Conservation (phyloP, 2,888 invertebrate species). For the Epirrhoe tristata region DNA sequence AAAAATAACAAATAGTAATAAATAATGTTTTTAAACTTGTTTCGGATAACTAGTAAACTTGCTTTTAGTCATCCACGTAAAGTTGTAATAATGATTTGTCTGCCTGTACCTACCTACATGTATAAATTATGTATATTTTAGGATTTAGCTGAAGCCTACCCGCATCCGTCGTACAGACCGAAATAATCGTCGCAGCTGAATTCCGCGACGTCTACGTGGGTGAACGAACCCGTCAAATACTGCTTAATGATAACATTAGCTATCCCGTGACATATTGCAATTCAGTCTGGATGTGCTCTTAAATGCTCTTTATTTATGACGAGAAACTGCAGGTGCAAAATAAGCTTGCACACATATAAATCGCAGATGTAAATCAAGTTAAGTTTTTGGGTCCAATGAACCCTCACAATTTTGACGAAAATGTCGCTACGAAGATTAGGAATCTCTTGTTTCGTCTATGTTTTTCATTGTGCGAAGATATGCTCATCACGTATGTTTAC, state of each 20-base stretch:
- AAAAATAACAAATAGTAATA: too few relatives aligned
- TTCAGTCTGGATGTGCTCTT: not conserved
- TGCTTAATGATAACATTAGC: conserved; percentile 57
- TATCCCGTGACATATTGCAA: conserved; percentile 43
- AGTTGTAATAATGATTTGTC: conserved; percentile 6
- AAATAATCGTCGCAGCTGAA: conserved; percentile 78
- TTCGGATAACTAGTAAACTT: too few relatives aligned
- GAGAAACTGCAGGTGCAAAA: conserved; percentile 1
- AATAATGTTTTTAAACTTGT: too few relatives aligned
- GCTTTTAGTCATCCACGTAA: not conserved
- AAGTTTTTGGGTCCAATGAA: not conserved
- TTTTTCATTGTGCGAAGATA: conserved; percentile 25
- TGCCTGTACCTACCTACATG: conserved; percentile 57
- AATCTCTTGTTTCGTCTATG: conserved; percentile 20
- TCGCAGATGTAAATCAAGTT: not conserved
- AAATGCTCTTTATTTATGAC: conserved; percentile 4
- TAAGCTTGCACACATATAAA: not conserved
- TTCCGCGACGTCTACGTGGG: conserved; percentile 82
- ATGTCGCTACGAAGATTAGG: conserved; percentile 18
- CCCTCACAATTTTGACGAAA: conserved; percentile 3
- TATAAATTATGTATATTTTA: conserved; percentile 75
- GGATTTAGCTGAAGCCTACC: conserved; percentile 75
- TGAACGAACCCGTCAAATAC: conserved; percentile 72
- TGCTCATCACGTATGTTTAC: conserved; percentile 36
- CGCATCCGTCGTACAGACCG: conserved; percentile 71